These are phyloP conservation scores for Ophonus ardosiacus DNA, from an alignment of 2,888 invertebrate genomes.

Conservation along the genomic window DNA sequence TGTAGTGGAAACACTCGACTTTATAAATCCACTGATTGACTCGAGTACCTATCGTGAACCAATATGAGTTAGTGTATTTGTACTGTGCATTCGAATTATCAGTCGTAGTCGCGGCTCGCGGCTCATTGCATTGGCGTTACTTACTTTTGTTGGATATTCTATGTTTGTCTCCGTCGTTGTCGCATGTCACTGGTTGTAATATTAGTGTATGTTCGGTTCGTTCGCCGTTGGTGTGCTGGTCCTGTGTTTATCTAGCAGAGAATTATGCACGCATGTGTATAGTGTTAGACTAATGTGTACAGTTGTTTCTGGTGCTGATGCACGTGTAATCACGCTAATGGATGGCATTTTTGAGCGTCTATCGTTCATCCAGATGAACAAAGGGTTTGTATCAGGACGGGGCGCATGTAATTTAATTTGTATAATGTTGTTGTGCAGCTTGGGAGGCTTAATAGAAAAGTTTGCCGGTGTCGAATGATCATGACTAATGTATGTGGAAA, in stretches of 20 bases:
- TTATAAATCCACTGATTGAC: conserved; percentile 37
- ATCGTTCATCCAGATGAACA: conserved; percentile 62
- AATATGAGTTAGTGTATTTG: conserved; percentile 24
- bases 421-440: conserved; percentile 60
- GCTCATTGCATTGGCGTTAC: conserved; percentile 15
- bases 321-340: conserved; percentile 63
- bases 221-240: background rate
- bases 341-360: conserved; percentile 62
- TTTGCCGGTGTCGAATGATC: conserved; percentile 59
- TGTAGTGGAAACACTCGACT: conserved; percentile 20
- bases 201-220: conserved; percentile 1
- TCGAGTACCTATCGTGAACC: conserved; percentile 32
- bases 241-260: background rate
- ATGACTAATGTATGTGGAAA: conserved; percentile 57
- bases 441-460: conserved; percentile 58
- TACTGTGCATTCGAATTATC: background rate
- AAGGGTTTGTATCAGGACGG: conserved; percentile 60
- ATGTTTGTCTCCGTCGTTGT: conserved; percentile 12
- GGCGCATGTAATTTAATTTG: conserved; percentile 63
- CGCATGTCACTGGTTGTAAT: background rate
- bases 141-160: background rate
- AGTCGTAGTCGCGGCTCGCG: background rate
- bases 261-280: conserved; percentile 1
- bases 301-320: conserved; percentile 29
- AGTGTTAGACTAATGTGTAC: background rate